Evolutionary conservation across 2,888 invertebrate genomes (phyloP).

Genomic region (Lasioglossum villosulum): DNA sequence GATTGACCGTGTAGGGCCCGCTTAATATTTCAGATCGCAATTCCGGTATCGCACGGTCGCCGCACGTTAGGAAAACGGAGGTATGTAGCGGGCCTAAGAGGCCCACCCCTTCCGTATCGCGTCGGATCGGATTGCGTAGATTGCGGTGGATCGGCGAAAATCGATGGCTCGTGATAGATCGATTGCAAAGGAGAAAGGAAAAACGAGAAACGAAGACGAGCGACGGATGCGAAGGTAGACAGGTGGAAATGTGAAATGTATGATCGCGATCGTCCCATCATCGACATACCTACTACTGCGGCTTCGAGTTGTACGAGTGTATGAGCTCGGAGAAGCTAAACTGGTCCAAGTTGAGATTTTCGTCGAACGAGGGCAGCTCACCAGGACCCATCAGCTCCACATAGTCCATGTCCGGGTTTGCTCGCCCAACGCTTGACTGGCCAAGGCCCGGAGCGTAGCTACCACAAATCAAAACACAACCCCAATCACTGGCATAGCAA

Average conservation of each 20-base stretch:
- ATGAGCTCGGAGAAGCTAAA: slow-evolving; percentile 82
- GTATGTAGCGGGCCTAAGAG: too few species aligned
- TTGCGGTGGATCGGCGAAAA: slow-evolving; percentile 22
- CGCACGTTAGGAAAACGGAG: too few species aligned
- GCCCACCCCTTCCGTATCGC: not conserved
- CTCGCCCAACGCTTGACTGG: slow-evolving; percentile 80
- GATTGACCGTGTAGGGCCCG: too few species aligned
- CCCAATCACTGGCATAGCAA: slow-evolving; percentile 83
- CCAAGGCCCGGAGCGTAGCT: slow-evolving; percentile 84
- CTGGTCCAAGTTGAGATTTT: slow-evolving; percentile 83
- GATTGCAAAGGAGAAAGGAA: not conserved
- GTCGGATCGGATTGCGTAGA: slow-evolving; percentile 23
- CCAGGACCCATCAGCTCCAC: slow-evolving; percentile 80
- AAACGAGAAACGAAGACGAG: slow-evolving; percentile 35
- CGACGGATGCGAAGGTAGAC: slow-evolving; percentile 16
- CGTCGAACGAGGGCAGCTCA: slow-evolving; percentile 81
- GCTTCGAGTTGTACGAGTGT: slow-evolving; percentile 80
- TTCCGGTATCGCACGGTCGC: too few species aligned
- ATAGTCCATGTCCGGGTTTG: slow-evolving; percentile 82
- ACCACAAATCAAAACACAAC: slow-evolving; percentile 83
- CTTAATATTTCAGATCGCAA: too few species aligned
- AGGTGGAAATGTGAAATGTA: slow-evolving; percentile 8
- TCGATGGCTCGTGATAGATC: not conserved
- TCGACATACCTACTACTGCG: slow-evolving; percentile 79
- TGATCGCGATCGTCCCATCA: slow-evolving; percentile 7